A percentile compares a stretch with the other conserved stretches of the same genome.
Conservation (phyloP, 1,140 invertebrate genomes). For the Caenorhabditis tropicalis region DNA sequence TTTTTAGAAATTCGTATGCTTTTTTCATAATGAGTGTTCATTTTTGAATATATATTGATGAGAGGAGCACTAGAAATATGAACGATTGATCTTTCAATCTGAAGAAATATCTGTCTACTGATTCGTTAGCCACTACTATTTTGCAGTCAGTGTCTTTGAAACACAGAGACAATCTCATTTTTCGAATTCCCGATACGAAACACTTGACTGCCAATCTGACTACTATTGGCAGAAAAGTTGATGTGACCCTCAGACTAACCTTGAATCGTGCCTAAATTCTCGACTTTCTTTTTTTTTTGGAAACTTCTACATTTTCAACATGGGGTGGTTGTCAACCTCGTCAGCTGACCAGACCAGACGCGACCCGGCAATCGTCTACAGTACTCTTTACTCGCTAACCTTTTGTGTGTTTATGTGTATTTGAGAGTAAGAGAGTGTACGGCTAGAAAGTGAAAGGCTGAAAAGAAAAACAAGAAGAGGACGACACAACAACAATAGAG, state of each 20-base stretch:
- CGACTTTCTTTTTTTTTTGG: constrained; percentile 10
- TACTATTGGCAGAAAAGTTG: not conserved
- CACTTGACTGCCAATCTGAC: not conserved
- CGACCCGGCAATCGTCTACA: not conserved
- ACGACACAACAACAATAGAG: not conserved
- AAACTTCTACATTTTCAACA: not conserved
- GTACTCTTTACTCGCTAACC: constrained; percentile 36
- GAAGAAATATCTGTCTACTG: too few species aligned
- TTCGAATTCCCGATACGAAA: not conserved
- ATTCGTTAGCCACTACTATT: too few species aligned
- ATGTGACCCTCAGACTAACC: not conserved
- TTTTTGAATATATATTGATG: too few species aligned
- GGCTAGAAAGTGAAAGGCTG: constrained; percentile 24
- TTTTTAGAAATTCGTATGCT: too few species aligned
- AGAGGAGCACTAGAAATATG: too few species aligned
- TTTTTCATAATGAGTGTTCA: too few species aligned
- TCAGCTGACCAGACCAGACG: constrained; percentile 23
- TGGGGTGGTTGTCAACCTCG: not conserved
- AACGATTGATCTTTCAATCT: too few species aligned
- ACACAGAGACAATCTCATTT: not conserved
- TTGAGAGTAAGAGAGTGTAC: not conserved
- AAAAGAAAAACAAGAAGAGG: not conserved
- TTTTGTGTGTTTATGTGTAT: constrained; percentile 37
- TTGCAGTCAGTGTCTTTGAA: too few species aligned
- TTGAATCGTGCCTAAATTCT: constrained; percentile 1